phyloP scores from a whole-genome alignment of 2,113 vertebrate species.

The Pitta sordida region DNA sequence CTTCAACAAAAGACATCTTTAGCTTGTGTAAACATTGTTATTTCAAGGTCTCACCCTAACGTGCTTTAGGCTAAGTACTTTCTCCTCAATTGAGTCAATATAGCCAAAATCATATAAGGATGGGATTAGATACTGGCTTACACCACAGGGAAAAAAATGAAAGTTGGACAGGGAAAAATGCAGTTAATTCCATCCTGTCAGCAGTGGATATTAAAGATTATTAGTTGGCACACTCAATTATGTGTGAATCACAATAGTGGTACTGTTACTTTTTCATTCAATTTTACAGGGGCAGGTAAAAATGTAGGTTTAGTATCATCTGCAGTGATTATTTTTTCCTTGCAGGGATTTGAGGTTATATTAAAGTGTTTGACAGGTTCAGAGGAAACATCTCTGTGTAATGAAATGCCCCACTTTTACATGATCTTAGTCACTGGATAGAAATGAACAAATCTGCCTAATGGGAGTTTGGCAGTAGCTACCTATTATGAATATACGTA shows the following conservation, averaged over 20 bases:
- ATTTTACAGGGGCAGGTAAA: slow-evolving; percentile 77
- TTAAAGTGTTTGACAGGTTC: not conserved
- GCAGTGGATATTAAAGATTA: slow-evolving; percentile 96
- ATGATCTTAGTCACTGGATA: not conserved
- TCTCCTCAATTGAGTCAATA: slow-evolving; percentile 69
- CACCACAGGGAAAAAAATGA: slow-evolving; percentile 76
- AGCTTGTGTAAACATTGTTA: slow-evolving; percentile 61
- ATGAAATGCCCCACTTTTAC: not conserved
- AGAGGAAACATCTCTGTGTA: not conserved
- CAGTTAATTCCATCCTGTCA: slow-evolving; percentile 98
- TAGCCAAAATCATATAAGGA: slow-evolving; percentile 71
- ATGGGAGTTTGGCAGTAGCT: not conserved
- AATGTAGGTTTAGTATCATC: slow-evolving; percentile 67
- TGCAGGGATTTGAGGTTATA: not conserved
- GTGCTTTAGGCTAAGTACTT: slow-evolving; percentile 57
- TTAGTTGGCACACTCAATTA: slow-evolving; percentile 76
- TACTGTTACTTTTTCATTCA: slow-evolving; percentile 85
- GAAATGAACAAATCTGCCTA: not conserved
- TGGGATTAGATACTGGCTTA: slow-evolving; percentile 84
- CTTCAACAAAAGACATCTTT: slow-evolving; percentile 76
- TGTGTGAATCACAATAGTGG: slow-evolving; percentile 85
- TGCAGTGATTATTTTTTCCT: slow-evolving; percentile 49
- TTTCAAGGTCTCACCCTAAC: slow-evolving; percentile 42
- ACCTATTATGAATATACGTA: not conserved
- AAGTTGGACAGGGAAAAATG: slow-evolving; percentile 79